Evolutionary conservation across 37 sponge, comb jelly and placozoan species (phyloP).

Genomic region (Halichondria panicea): DNA sequence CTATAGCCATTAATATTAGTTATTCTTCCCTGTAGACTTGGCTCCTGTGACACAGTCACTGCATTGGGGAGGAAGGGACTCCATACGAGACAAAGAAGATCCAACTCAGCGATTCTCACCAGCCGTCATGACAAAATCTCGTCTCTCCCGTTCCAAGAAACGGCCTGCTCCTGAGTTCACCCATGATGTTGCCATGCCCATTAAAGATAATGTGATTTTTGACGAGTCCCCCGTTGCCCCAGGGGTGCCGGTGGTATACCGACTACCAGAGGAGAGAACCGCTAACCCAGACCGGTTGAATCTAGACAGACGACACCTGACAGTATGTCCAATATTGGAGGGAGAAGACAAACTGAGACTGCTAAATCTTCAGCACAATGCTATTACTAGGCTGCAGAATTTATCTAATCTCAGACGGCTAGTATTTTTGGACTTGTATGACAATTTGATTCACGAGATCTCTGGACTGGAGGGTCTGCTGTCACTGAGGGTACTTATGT

Average conservation of each 20-base stretch:
- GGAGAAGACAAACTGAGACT: conserved; percentile 86
- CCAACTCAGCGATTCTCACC: background rate
- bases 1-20: too few relatives aligned
- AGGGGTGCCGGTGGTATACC: conserved; percentile 79
- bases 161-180: background rate
- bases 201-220: conserved; percentile 37
- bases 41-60: conserved; percentile 8
- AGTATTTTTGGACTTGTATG: conserved; percentile 97
- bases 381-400: conserved; percentile 82
- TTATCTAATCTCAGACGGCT: conserved; percentile 64
- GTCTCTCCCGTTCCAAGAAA: conserved; percentile 15
- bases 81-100: conserved; percentile 5
- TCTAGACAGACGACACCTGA: conserved; percentile 84
- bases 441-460: conserved; percentile 91
- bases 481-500: conserved; percentile 94
- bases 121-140: background rate
- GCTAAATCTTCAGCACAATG: conserved; percentile 96
- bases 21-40: background rate
- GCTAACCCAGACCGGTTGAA: conserved; percentile 88
- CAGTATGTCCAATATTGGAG: conserved; percentile 84
- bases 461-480: conserved; percentile 71
- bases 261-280: conserved; percentile 81
- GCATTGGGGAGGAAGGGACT: conserved; percentile 21
- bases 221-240: conserved; percentile 38
- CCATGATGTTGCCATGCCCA: background rate